A percentile compares a stretch with the other conserved stretches of the same genome.
phyloP scores from a whole-genome alignment of 2,113 vertebrate genomes.

The Nerophis ophidion region DNA sequence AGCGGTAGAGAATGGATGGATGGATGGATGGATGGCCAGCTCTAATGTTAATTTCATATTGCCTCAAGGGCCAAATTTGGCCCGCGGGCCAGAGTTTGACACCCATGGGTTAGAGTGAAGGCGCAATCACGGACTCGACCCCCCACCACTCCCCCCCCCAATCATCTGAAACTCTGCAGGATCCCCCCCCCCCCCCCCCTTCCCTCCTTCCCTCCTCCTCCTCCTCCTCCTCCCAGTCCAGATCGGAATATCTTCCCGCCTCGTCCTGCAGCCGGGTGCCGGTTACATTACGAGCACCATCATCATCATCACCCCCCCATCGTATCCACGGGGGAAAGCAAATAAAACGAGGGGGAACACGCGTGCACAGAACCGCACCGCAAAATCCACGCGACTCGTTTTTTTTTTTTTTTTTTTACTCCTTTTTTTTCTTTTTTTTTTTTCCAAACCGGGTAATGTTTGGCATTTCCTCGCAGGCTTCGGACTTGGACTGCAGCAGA shows the following conservation, averaged over 20 bases:
- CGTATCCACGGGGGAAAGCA: not conserved
- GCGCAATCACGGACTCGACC: conserved; percentile 47
- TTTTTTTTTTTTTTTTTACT: conserved; percentile 24
- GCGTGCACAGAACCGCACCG: conserved; percentile 8
- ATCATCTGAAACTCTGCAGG: conserved; percentile 54
- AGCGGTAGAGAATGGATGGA: too few relatives aligned
- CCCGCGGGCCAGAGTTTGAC: too few relatives aligned
- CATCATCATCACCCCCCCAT: conserved; percentile 14
- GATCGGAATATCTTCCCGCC: conserved; percentile 55
- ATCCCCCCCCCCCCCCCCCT: conserved; percentile 28
- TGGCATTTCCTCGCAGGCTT: conserved; percentile 48
- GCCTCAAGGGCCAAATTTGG: too few relatives aligned
- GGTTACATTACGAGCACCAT: conserved; percentile 12
- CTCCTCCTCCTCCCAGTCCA: conserved; percentile 29
- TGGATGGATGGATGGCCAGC: too few relatives aligned
- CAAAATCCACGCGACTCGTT: conserved; percentile 52
- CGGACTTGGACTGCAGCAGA: conserved; percentile 58
- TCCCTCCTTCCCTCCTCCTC: not conserved
- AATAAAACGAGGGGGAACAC: too few relatives aligned
- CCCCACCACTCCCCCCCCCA: conserved; percentile 10
- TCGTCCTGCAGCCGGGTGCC: conserved; percentile 27
- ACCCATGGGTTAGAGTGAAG: conserved; percentile 14
- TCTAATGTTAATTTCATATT: too few relatives aligned
- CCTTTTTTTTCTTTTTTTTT: not conserved
- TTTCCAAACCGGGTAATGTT: conserved; percentile 24